These are phyloP conservation scores for Anthophora plumipes DNA, from an alignment of 2,888 invertebrate species.

Conservation along the genomic window DNA sequence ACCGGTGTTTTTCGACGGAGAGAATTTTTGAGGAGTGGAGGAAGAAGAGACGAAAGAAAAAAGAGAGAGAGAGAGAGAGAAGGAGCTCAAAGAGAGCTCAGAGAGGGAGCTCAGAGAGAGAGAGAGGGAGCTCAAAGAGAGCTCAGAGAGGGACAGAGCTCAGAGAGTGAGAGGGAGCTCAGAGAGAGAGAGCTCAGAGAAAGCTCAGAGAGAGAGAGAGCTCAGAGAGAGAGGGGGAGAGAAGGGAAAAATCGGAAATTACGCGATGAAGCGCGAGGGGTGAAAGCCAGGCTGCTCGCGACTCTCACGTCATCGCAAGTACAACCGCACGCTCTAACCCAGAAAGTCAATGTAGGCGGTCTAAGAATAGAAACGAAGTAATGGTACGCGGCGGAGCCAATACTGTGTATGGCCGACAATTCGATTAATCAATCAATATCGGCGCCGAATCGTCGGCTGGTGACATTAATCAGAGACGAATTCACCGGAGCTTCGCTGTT, in stretches of 20 bases:
- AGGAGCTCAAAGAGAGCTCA: constrained; percentile 1
- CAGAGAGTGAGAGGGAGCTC: too few relatives aligned
- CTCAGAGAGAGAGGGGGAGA: background rate
- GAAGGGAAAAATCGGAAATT: too few relatives aligned
- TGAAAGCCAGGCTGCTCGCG: constrained; percentile 5
- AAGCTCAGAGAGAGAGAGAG: too few relatives aligned
- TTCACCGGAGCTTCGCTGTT: constrained; percentile 7
- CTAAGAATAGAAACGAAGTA: constrained; percentile 62
- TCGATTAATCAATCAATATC: constrained; percentile 60
- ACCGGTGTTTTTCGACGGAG: too few relatives aligned
- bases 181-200: too few relatives aligned
- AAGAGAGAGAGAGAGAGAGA: background rate
- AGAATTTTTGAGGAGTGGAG: background rate
- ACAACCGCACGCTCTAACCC: constrained; percentile 56
- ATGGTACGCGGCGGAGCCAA: constrained; percentile 38
- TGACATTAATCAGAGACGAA: constrained; percentile 36
- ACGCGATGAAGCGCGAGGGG: too few relatives aligned
- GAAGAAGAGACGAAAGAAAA: background rate
- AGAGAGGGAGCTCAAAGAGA: background rate
- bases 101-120: background rate
- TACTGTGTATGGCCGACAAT: constrained; percentile 44
- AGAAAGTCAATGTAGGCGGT: constrained; percentile 63
- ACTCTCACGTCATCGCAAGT: constrained; percentile 44
- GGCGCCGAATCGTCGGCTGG: constrained; percentile 46
- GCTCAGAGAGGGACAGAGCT: background rate